These are phyloP conservation scores for Excalfactoria chinensis DNA, from an alignment of 2,113 vertebrate genomes.

Conservation along the genomic window DNA sequence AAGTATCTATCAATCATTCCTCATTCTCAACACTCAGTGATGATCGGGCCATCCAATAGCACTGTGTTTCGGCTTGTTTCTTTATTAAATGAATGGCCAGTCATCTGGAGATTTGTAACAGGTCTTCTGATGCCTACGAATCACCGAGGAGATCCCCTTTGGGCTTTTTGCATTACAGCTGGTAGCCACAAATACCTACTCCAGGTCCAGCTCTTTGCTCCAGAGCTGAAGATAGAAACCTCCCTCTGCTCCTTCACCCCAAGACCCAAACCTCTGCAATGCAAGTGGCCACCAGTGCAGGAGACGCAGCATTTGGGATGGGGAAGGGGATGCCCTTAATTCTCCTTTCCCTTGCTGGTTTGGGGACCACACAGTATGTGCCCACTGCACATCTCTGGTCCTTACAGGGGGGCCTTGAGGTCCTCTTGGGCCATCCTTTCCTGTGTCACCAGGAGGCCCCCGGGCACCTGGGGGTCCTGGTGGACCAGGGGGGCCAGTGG, in stretches of 20 bases:
- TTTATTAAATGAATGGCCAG: neutral
- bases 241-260: neutral
- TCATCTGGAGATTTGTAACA: neutral
- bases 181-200: neutral
- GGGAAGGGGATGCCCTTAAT: neutral
- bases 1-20: neutral
- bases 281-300: neutral
- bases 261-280: neutral
- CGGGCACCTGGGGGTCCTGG: conserved; percentile 90
- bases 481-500: conserved; percentile 87
- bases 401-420: conserved; percentile 87
- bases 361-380: accelerated
- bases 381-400: neutral
- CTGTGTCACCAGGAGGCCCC: conserved; percentile 93
- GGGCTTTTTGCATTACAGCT: neutral
- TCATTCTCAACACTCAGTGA: neutral
- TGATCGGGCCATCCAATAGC: neutral
- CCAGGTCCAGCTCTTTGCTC: neutral
- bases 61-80: neutral
- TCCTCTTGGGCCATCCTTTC: conserved; percentile 92
- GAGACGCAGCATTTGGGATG: neutral
- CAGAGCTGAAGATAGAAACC: neutral
- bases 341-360: neutral
- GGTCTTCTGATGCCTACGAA: neutral
- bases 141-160: accelerated